Evolutionary conservation across 2,113 vertebrate species (phyloP).

Genomic region (Saccopteryx bilineata): DNA sequence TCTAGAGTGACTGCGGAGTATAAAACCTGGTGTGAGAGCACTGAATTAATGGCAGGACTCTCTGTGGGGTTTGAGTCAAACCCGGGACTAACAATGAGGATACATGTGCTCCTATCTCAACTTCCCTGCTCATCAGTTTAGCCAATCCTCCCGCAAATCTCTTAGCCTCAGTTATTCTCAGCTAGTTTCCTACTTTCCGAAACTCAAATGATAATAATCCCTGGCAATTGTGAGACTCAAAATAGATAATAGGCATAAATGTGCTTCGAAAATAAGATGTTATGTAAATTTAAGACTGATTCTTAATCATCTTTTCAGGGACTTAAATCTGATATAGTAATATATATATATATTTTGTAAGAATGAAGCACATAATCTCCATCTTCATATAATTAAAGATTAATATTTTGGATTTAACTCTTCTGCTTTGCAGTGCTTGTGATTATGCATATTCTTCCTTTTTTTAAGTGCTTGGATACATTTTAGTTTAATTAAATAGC

Average conservation of each 20-base stretch:
- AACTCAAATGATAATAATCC: background rate
- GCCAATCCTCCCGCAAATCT: background rate
- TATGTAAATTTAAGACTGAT: slow-evolving; percentile 58
- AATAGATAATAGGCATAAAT: slow-evolving; percentile 1
- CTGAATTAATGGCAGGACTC: background rate
- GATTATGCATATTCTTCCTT: slow-evolving; percentile 75
- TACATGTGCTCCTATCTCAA: background rate
- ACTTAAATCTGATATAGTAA: slow-evolving; percentile 62
- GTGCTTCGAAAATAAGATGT: slow-evolving; percentile 43
- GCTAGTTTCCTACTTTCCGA: background rate
- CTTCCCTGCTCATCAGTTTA: background rate
- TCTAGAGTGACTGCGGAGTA: background rate
- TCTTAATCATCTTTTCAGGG: slow-evolving; percentile 54
- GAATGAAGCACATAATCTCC: slow-evolving; percentile 61
- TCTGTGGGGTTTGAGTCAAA: background rate
- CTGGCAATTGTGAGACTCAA: background rate
- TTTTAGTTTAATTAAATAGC: slow-evolving; percentile 80
- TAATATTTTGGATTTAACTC: slow-evolving; percentile 66
- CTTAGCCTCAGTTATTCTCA: background rate
- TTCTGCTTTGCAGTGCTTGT: slow-evolving; percentile 40
- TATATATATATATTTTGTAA: slow-evolving; percentile 57
- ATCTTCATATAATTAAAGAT: slow-evolving; percentile 69
- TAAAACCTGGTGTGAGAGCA: background rate
- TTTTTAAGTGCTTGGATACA: slow-evolving; percentile 77
- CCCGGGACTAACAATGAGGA: background rate